Conservation (phyloP, 1,140 invertebrate species). For the Lethrus apterus region DNA sequence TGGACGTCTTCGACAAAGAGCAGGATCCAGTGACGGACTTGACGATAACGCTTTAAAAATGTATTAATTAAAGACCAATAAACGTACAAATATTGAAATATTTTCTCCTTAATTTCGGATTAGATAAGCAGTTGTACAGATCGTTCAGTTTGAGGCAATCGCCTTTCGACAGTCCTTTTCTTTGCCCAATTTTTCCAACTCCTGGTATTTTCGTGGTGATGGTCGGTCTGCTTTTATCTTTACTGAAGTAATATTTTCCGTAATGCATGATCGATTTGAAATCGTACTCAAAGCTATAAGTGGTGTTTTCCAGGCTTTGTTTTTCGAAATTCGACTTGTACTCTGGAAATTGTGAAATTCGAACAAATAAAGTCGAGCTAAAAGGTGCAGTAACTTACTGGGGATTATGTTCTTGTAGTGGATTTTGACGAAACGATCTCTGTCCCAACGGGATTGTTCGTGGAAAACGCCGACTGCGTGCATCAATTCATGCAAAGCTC, state of each 20-base stretch:
- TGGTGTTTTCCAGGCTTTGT: conserved; percentile 53
- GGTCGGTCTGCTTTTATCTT: conserved; percentile 49
- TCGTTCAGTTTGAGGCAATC: conserved; percentile 67
- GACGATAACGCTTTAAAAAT: not conserved
- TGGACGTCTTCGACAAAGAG: conserved; percentile 18
- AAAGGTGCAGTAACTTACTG: conserved; percentile 38
- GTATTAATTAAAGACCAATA: conserved; percentile 44
- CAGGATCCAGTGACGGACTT: conserved; percentile 20
- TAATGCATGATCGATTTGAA: conserved; percentile 71
- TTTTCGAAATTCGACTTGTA: conserved; percentile 55
- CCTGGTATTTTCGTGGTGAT: conserved; percentile 51
- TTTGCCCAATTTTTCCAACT: conserved; percentile 48
- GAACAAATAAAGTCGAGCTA: too few relatives aligned
- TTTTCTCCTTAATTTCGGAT: conserved; percentile 45
- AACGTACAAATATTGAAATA: conserved; percentile 56
- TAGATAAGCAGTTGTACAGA: conserved; percentile 56
- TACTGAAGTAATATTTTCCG: conserved; percentile 52
- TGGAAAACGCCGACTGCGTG: conserved; percentile 60
- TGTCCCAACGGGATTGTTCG: conserved; percentile 55
- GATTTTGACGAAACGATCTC: conserved; percentile 53
- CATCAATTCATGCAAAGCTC: conserved; percentile 60
- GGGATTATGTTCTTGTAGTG: conserved; percentile 50
- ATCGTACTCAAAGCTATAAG: conserved; percentile 59
- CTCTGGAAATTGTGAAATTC: conserved; percentile 44
- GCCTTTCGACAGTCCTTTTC: conserved; percentile 53